Base-by-base conservation (phyloP, 2,888 invertebrate species). In the Phyto melanocephala region DNA sequence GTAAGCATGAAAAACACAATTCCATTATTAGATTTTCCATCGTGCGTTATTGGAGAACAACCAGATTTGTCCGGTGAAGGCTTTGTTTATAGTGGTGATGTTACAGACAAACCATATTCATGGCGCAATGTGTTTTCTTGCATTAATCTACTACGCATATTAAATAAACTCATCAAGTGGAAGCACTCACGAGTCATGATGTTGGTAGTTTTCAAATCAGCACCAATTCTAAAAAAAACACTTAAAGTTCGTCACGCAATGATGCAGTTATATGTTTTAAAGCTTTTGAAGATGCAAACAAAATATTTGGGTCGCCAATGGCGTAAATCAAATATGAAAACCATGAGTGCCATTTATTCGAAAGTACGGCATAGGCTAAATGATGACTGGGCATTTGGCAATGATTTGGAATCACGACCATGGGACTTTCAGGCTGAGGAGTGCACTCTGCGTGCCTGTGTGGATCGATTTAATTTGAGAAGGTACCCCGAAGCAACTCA, bases 301-400 rank as follows among this genome's bases (percentile, higher is more conserved):
- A 98, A 99, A 90, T 99, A 99, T 92, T 93, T 99, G 87, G 99
- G 99, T 0, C 93, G 99, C 11, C 99, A 99, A 89, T 99, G 99
- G 99, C 94, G 99, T 62, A 99, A 99, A 91, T 96, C 97, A 0
- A 99, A 99, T 90, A 99, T 99, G 99, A 99, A 99, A 91, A 98
- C 98, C 0, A 98, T 99, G 92, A 99, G 99, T 90, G 98, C 99
- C 78, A 99, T 99, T 89, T 99, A 99, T 90, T 96, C 98, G 78
- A 99, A 99, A 93, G 97, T 97, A 2, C 93, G 98, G 33, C 98
- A 99, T 92, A 94, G 99, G 72, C 93, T 99, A 52, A 99, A 99
- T 88, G 99, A 99, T 90, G 99, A 99, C 91, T 99, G 99, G 99
- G 99, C 99, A 2, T 99, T 97, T 92, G 99, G 99, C 70, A 99